phyloP scores from a whole-genome alignment of 2,113 vertebrate genomes.

The Petrocephalus zakoni region DNA sequence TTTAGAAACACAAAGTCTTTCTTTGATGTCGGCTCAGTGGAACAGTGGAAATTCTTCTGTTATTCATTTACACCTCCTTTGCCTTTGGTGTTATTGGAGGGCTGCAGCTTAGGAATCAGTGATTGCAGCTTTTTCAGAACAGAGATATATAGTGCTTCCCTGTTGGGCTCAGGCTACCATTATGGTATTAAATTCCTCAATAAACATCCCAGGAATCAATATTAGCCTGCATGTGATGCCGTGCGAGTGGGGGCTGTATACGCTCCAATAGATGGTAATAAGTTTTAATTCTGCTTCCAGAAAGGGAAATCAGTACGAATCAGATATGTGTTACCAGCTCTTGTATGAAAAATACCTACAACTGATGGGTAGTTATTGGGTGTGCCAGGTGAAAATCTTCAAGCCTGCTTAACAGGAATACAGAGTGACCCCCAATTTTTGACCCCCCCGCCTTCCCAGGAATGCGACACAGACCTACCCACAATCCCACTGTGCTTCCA shows the following conservation, averaged over 20 bases:
- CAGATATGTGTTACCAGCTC: background rate
- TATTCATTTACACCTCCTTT: constrained; percentile 9
- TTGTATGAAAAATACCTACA: background rate
- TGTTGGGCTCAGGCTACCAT: background rate
- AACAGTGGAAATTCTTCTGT: background rate
- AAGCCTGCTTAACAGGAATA: background rate
- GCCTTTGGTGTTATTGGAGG: background rate
- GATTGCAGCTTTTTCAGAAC: background rate
- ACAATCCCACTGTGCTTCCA: background rate
- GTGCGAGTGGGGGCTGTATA: background rate
- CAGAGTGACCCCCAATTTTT: background rate
- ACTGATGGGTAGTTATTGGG: background rate
- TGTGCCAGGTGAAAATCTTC: too few relatives aligned
- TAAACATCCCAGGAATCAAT: background rate
- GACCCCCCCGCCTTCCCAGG: background rate
- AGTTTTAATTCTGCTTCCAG: background rate
- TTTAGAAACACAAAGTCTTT: background rate
- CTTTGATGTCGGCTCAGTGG: background rate
- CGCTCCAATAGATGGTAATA: background rate
- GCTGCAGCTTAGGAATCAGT: background rate
- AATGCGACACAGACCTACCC: background rate
- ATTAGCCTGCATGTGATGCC: background rate
- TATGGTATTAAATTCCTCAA: background rate
- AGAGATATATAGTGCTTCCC: background rate
- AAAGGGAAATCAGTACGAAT: background rate